These are phyloP conservation scores for Otolemur crassicaudatus DNA, from an alignment of 2,797 vertebrate species.

Conservation along the genomic window DNA sequence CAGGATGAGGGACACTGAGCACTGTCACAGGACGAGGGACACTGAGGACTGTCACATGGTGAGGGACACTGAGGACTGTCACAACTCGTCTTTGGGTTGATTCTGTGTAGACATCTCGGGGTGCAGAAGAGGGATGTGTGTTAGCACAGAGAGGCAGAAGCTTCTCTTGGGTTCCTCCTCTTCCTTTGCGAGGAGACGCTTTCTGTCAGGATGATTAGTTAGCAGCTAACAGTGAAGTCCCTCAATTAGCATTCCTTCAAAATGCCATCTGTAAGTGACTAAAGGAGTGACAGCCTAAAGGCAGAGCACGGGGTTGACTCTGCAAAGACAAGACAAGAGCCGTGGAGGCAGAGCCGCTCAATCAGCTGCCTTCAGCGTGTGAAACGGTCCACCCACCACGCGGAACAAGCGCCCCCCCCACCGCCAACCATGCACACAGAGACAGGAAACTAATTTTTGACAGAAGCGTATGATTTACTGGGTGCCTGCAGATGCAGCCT, in stretches of 20 bases:
- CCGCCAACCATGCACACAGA: neutral
- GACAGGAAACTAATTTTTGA: neutral
- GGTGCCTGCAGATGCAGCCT: neutral
- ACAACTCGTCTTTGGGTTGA: neutral
- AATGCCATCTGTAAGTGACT: conserved; percentile 63
- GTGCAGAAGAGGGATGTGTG: fast-evolving
- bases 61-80: neutral
- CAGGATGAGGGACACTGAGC: neutral
- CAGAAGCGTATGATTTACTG: neutral
- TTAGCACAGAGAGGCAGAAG: neutral
- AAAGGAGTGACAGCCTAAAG: conserved; percentile 46
- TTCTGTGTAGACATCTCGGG: fast-evolving
- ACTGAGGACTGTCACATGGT: fast-evolving
- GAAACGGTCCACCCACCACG: neutral
- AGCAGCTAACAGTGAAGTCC: conserved; percentile 40
- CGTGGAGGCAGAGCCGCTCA: neutral
- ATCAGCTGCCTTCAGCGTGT: neutral
- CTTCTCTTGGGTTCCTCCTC: neutral
- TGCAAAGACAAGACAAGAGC: neutral
- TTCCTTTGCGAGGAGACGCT: neutral
- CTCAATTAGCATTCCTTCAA: conserved; percentile 67
- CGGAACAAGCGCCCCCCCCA: neutral
- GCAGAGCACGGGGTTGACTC: conserved; percentile 28
- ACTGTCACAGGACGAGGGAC: neutral
- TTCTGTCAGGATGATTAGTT: conserved; percentile 60